Percentiles rank a stretch among this genome's conserved stretches.
These are phyloP conservation scores for Sardinella longiceps DNA, from an alignment of 2,797 vertebrate genomes.

Conservation along the genomic window DNA sequence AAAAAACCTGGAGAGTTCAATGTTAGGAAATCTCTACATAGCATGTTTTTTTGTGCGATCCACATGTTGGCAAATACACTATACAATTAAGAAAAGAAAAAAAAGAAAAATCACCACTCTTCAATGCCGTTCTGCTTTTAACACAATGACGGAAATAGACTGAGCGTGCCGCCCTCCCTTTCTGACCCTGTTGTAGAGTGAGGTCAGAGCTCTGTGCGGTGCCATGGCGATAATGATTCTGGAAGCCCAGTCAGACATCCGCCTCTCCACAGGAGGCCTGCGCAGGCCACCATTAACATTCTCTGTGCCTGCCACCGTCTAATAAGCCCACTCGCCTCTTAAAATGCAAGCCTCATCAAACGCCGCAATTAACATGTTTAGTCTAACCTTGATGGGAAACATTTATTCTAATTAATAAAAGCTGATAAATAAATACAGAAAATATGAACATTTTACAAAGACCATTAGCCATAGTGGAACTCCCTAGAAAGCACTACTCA, in stretches of 20 bases:
- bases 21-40: background rate
- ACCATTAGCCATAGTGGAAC: background rate
- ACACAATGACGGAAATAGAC: constrained; percentile 18
- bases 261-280: constrained; percentile 55
- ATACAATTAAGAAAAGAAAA: background rate
- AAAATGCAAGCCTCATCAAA: constrained; percentile 61
- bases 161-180: background rate
- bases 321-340: constrained; percentile 62
- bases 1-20: background rate
- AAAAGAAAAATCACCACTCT: background rate
- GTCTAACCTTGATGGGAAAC: constrained; percentile 58
- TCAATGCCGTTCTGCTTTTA: background rate
- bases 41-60: background rate
- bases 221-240: constrained; percentile 67
- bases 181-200: constrained; percentile 58
- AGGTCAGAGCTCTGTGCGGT: constrained; percentile 56
- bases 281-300: constrained; percentile 52
- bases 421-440: background rate
- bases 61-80: background rate
- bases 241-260: constrained; percentile 66
- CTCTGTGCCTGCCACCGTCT: constrained; percentile 52
- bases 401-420: constrained; percentile 58
- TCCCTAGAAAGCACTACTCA: background rate
- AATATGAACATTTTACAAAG: background rate
- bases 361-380: constrained; percentile 64